A percentile compares a stretch with the other conserved stretches of the same genome.
These are phyloP conservation scores for Drosophila teissieri DNA, from an alignment of 1,140 invertebrate species.

Conservation along the genomic window DNA sequence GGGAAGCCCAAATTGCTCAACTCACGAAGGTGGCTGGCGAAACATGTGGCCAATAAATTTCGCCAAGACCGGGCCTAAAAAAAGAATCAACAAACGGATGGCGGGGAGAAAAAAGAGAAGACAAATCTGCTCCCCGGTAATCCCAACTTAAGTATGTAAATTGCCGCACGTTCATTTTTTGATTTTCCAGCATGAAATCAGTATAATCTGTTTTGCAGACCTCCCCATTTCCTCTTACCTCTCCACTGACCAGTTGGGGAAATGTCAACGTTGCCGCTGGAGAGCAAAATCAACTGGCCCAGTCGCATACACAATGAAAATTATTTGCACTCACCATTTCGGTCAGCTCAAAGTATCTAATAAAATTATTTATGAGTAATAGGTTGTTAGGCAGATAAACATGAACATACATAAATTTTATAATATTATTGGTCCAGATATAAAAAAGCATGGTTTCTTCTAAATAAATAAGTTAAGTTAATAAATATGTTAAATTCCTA, in stretches of 20 bases:
- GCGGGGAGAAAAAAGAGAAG: conserved; percentile 7
- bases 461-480: too few species aligned
- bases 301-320: conserved; percentile 3
- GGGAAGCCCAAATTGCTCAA: conserved; percentile 73
- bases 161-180: conserved; percentile 82
- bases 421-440: too few species aligned
- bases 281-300: conserved; percentile 51
- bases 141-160: conserved; percentile 80
- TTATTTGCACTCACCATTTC: too few species aligned
- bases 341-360: too few species aligned
- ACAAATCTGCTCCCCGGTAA: conserved; percentile 33
- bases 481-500: too few species aligned
- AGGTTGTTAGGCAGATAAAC: too few species aligned
- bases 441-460: too few species aligned
- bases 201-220: conserved; percentile 75
- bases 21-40: conserved; percentile 73
- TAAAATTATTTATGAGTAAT: too few species aligned
- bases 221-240: conserved; percentile 25
- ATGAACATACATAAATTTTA: too few species aligned
- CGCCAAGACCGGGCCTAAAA: conserved; percentile 40
- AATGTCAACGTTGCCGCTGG: conserved; percentile 65
- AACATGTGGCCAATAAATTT: conserved; percentile 81
- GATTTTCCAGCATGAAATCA: conserved; percentile 81
- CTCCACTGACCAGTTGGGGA: conserved; percentile 37
- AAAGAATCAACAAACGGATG: conserved; percentile 21